Evolutionary conservation across 2,113 vertebrate genomes (phyloP), one percentile per base, ranked within the genome.

Genomic region (Erythrolamprus reginae): DNA sequence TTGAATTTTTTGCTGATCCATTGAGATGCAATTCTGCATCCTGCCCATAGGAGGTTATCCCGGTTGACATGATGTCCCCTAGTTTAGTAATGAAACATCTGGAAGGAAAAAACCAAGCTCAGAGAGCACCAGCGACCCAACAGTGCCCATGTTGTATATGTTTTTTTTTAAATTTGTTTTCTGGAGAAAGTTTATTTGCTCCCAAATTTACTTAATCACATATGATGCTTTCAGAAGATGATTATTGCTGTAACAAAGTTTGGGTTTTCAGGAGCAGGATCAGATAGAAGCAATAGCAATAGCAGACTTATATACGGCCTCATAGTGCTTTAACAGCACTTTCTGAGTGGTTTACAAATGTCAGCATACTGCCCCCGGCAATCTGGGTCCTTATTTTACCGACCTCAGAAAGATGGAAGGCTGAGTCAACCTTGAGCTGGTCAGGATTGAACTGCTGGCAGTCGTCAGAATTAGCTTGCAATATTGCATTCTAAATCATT

Each of bases 231-330:
- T 3, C 82, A 8, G 52, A 12, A 48, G 19, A 0, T 8, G 48
- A 0, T 8, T 0, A 0, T 10, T 0, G 28, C 0, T 8, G 42
- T 58, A 42, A 8, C 17, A 45, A 88, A 88, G 10, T 50, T 88
- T 88, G 53, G 28, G 21, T 53, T 33, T 77, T 82, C 42, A 47
- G 28, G 48, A 50, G 2, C 50, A 89, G 77, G 77, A 15, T 23
- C 47, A 7, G 33, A 38, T 58, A 52, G 48, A 10, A 65, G 13
- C 28, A 65, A 33, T 58, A 58, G 56, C 24, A 58, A 9, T 65
- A 65, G 26, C 28, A 61, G 58, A 13, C 28, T 61, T 65, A 65
- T 13, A n/a, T 65, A 15, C 58, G n/a, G 10, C 12, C 13, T 12
- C 58, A 65, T 65, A n/a, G 4, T 65, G 23, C 55, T 56, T 56